A percentile compares a stretch with the other conserved stretches of the same genome.
Evolutionary conservation across 2,797 vertebrate species (phyloP).

Genomic region (Eulemur mongoz): DNA sequence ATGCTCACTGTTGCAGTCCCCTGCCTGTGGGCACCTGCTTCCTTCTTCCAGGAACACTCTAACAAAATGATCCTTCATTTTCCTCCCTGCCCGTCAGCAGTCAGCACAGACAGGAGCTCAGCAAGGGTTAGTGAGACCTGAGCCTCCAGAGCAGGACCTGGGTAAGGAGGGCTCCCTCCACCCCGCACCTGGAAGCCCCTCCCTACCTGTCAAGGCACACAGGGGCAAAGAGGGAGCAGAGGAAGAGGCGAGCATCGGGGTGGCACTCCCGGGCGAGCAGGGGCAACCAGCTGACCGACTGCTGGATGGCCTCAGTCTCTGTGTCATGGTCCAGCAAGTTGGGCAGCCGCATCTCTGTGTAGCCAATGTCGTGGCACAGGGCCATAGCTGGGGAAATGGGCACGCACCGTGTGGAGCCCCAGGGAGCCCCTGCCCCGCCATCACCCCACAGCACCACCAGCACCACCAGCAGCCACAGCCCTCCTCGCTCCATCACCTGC

Average conservation of each 20-base stretch:
- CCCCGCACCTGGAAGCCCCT: neutral
- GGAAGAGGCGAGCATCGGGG: conserved; percentile 90
- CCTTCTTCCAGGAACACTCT: neutral
- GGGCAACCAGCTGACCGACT: conserved; percentile 92
- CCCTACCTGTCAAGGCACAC: conserved; percentile 93
- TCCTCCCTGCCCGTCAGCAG: neutral
- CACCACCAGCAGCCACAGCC: conserved; percentile 50
- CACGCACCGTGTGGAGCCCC: conserved; percentile 86
- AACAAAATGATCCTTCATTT: neutral
- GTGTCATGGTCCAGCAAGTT: conserved; percentile 92
- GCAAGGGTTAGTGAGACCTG: neutral
- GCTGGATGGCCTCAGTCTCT: conserved; percentile 89
- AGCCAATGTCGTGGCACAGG: conserved; percentile 91
- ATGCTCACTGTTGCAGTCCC: neutral
- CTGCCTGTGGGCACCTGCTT: neutral
- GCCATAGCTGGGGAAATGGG: conserved; percentile 88
- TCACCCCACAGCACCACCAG: conserved; percentile 56
- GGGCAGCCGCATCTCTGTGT: conserved; percentile 91
- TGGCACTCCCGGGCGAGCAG: conserved; percentile 91
- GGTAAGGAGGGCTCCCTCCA: neutral
- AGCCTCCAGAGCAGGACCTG: neutral
- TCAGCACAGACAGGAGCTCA: neutral
- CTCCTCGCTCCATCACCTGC: neutral
- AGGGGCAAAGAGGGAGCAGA: conserved; percentile 92
- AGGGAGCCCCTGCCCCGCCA: conserved; percentile 74